phyloP scores from a whole-genome alignment of 92 coral and sea anemone genomes.

The Palythoa grandis region DNA sequence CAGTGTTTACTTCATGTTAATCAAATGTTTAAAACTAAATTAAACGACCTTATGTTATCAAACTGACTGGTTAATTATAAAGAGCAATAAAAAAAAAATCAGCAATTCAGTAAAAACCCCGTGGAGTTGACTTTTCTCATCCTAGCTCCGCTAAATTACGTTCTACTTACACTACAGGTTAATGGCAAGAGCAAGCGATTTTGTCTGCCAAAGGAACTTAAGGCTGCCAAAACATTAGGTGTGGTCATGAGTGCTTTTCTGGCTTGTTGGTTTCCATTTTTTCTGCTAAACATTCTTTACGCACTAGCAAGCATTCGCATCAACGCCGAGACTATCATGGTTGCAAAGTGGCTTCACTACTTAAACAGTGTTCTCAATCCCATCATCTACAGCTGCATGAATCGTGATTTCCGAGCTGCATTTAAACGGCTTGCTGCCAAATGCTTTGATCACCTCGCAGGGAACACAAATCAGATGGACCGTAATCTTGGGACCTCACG shows the following conservation, averaged over 20 bases:
- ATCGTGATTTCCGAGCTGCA: constrained; percentile 76
- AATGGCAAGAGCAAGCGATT: constrained; percentile 81
- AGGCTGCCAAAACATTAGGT: constrained; percentile 96
- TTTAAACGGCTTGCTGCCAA: constrained; percentile 54
- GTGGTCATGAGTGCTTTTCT: constrained; percentile 92
- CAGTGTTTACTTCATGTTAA: too few species aligned
- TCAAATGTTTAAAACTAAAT: too few species aligned
- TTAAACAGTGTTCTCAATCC: constrained; percentile 79
- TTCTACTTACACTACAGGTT: constrained; percentile 22
- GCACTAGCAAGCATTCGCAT: constrained; percentile 68
- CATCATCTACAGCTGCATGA: constrained; percentile 77
- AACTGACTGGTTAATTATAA: too few species aligned
- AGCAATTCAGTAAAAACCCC: too few species aligned
- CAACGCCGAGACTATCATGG: constrained; percentile 60
- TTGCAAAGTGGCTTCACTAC: constrained; percentile 84
- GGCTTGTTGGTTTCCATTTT: constrained; percentile 96
- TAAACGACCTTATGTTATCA: too few species aligned
- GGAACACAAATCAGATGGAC: constrained; percentile 8
- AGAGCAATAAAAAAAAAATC: too few species aligned
- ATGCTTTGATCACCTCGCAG: constrained; percentile 7
- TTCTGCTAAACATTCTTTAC: constrained; percentile 74
- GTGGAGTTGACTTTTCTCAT: too few species aligned
- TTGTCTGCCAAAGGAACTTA: constrained; percentile 91
- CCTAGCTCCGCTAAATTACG: too few species aligned
- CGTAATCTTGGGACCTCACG: constrained; percentile 22